A percentile compares a stretch with the other conserved stretches of the same genome.
phyloP scores from a whole-genome alignment of 2,888 invertebrate genomes.

The Leptura quadrifasciata region DNA sequence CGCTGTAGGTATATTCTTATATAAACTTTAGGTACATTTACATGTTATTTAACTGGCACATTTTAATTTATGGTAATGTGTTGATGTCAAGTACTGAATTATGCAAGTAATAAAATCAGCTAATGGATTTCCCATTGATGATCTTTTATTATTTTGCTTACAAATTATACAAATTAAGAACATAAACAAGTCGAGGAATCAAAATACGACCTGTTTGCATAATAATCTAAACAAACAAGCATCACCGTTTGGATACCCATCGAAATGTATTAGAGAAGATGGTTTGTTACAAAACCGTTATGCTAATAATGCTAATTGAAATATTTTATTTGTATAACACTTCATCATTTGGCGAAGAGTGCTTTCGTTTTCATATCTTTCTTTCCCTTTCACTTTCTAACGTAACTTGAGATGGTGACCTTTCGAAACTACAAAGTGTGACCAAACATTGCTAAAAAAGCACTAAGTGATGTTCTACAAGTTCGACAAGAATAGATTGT shows the following conservation, averaged over 20 bases:
- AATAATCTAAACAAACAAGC: conserved; percentile 27
- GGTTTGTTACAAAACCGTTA: conserved; percentile 26
- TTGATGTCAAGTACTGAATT: not conserved
- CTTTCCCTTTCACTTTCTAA: conserved; percentile 33
- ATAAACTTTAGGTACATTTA: not conserved
- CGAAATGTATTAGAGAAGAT: not conserved
- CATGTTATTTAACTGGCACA: not conserved
- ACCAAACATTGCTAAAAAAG: not conserved
- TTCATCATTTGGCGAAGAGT: conserved; percentile 5
- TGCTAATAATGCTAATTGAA: conserved; percentile 32
- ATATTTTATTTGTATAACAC: conserved; percentile 26
- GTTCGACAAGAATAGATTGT: not conserved
- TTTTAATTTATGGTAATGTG: not conserved
- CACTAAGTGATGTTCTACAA: not conserved
- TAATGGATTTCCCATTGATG: not conserved
- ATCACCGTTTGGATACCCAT: conserved; percentile 11
- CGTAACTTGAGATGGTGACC: not conserved
- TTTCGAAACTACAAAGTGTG: conserved; percentile 27
- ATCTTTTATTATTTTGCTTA: not conserved
- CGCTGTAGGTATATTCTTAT: too few species aligned
- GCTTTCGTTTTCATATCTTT: conserved; percentile 43
- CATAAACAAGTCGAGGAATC: conserved; percentile 8
- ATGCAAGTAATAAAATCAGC: not conserved
- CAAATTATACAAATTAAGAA: conserved; percentile 29
- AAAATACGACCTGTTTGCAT: conserved; percentile 28